Evolutionary conservation across 2,113 vertebrate genomes (phyloP).

Genomic region (cattle (Bos taurus)): ARS-UCD2.0 NC_037338.1:32759001-32759500

Average conservation of each 20-base stretch:
- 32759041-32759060: neutral
- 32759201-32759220: neutral
- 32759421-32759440: neutral
- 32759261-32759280: neutral
- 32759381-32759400: accelerated
- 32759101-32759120: neutral
- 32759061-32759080: neutral
- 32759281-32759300: neutral
- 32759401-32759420: neutral
- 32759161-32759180: neutral
- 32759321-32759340: neutral
- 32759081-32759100: neutral
- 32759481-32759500: neutral
- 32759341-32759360: neutral
- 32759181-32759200: neutral
- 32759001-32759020: neutral
- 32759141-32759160: neutral
- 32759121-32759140: neutral
- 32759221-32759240: neutral
- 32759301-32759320: neutral
- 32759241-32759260: neutral
- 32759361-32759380: neutral
- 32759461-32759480: neutral
- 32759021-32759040: neutral
- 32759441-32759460: neutral